phyloP scores from a whole-genome alignment of 1,140 invertebrate species.

The Drosophila grimshawi region DNA sequence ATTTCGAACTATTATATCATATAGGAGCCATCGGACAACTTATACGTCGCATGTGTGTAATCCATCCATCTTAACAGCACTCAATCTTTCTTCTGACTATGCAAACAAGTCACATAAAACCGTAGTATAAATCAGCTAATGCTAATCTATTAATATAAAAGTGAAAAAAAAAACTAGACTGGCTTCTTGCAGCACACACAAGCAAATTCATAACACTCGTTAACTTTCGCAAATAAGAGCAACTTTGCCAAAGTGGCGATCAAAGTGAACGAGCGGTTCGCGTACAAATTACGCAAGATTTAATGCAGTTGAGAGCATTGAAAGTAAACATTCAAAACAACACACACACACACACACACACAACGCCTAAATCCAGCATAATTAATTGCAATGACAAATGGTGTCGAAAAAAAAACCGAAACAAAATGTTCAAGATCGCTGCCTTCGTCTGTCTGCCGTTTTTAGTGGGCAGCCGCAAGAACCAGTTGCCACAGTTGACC shows the following conservation, averaged over 20 bases:
- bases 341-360: not conserved
- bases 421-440: constrained; percentile 72
- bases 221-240: constrained; percentile 18
- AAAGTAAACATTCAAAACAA: constrained; percentile 7
- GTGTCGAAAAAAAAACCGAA: constrained; percentile 19
- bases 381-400: constrained; percentile 65
- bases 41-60: too few species aligned
- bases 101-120: not conserved
- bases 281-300: constrained; percentile 56
- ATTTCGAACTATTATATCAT: too few species aligned
- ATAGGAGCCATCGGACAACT: too few species aligned
- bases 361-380: constrained; percentile 27
- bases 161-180: constrained; percentile 9
- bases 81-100: too few species aligned
- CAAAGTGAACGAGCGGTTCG: not conserved
- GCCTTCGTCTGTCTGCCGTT: constrained; percentile 64
- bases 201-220: not conserved
- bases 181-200: not conserved
- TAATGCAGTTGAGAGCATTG: constrained; percentile 33
- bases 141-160: constrained; percentile 5
- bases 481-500: constrained; percentile 65
- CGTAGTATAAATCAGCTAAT: not conserved
- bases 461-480: constrained; percentile 38
- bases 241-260: not conserved
- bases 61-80: too few species aligned